Evolutionary conservation across 2,797 vertebrate genomes (phyloP).

Genomic region (Enteromius trimaculatus): DNA sequence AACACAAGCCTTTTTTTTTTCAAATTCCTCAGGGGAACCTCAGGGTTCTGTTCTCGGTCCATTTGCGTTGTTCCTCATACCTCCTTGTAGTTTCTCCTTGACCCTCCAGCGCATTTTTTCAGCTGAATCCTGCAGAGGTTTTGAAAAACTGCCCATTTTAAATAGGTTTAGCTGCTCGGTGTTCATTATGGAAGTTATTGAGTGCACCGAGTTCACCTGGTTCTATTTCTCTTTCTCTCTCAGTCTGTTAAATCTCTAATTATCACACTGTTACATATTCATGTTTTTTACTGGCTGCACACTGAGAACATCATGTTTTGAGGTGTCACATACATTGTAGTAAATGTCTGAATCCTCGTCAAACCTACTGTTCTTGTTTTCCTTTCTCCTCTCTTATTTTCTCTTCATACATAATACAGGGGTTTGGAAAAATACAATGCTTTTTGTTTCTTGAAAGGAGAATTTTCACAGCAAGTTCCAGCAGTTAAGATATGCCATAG

Average conservation of each 20-base stretch:
- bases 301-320: constrained; percentile 14
- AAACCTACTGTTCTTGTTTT: not conserved
- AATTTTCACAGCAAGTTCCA: not conserved
- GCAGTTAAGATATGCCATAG: not conserved
- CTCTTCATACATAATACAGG: not conserved
- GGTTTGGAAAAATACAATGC: not conserved
- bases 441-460: not conserved
- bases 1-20: constrained; percentile 17
- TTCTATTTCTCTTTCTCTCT: constrained; percentile 1
- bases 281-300: not conserved
- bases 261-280: constrained; percentile 31
- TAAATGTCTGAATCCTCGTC: constrained; percentile 36
- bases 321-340: constrained; percentile 15
- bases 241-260: constrained; percentile 18
- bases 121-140: constrained; percentile 1
- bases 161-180: constrained; percentile 10
- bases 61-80: constrained; percentile 4
- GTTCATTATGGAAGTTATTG: not conserved
- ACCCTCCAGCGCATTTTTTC: constrained; percentile 10
- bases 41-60: constrained; percentile 30
- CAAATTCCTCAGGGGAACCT: constrained; percentile 28
- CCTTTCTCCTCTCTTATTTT: not conserved
- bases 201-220: not conserved
- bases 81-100: constrained; percentile 39
- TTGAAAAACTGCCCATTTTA: constrained; percentile 10